A percentile compares a stretch with the other conserved stretches of the same genome.
phyloP scores from a whole-genome alignment of 2,113 vertebrate species.

The Oncorhynchus masou region DNA sequence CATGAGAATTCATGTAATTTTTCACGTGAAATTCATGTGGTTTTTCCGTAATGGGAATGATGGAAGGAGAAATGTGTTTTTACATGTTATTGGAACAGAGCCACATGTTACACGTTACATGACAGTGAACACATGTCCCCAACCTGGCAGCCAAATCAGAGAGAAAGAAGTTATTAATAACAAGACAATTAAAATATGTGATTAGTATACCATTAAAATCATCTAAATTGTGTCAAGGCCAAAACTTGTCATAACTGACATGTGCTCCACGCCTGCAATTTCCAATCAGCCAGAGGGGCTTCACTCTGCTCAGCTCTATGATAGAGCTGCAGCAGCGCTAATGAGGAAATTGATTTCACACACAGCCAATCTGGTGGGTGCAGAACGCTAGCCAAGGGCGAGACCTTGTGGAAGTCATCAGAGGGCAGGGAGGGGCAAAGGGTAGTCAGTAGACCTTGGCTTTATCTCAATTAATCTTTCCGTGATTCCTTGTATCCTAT shows the following conservation, averaged over 20 bases:
- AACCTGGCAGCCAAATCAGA: not conserved
- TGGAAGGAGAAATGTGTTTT: no score
- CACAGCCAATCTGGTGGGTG: not conserved
- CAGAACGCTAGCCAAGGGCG: not conserved
- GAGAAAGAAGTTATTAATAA: slow-evolving; percentile 22
- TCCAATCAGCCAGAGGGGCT: slow-evolving; percentile 11
- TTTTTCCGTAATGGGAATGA: no score
- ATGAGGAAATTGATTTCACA: slow-evolving; percentile 19
- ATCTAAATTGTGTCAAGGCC: slow-evolving; percentile 9
- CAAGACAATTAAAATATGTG: slow-evolving; percentile 33
- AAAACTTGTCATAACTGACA: not conserved
- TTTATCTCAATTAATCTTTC: no score
- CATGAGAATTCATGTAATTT: no score
- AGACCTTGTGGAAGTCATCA: not conserved
- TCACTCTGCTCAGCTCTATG: not conserved
- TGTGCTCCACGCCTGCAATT: slow-evolving; percentile 18
- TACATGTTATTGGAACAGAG: no score
- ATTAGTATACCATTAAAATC: slow-evolving; percentile 45
- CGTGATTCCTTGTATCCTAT: no score
- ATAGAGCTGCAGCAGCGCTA: not conserved
- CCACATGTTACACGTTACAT: not conserved
- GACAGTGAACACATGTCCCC: slow-evolving; percentile 19
- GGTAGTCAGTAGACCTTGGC: no score
- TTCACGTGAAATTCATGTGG: no score
- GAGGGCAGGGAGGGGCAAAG: not conserved